phyloP scores from a whole-genome alignment of 2,797 vertebrate genomes.

The Helostoma temminkii region DNA sequence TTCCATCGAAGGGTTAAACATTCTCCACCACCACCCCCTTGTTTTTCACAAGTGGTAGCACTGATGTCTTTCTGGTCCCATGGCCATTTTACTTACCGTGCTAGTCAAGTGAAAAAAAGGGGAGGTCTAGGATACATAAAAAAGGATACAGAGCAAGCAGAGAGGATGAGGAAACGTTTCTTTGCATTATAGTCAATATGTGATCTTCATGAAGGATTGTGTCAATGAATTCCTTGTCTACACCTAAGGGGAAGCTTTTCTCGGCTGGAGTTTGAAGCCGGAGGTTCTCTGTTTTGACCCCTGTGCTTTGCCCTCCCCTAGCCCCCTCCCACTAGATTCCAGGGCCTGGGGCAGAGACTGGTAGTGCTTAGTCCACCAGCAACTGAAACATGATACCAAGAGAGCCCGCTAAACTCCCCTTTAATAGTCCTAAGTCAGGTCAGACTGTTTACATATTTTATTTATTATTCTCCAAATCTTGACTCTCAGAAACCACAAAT shows the following conservation, averaged over 20 bases:
- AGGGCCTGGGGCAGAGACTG: conserved; percentile 79
- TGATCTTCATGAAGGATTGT: conserved; percentile 63
- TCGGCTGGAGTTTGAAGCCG: conserved; percentile 77
- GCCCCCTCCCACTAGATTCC: conserved; percentile 78
- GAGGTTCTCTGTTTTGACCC: conserved; percentile 78
- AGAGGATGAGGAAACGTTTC: conserved; percentile 56
- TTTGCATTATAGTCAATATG: conserved; percentile 56
- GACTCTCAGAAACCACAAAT: conserved; percentile 39
- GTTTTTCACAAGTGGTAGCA: conserved; percentile 77
- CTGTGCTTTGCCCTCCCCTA: conserved; percentile 57
- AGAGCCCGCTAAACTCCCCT: conserved; percentile 75
- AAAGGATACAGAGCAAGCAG: conserved; percentile 40
- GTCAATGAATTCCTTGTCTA: conserved; percentile 70
- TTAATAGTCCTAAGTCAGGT: conserved; percentile 76
- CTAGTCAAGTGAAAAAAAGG: conserved; percentile 51
- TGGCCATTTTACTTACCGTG: conserved; percentile 68
- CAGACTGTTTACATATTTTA: conserved; percentile 76
- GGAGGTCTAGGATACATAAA: conserved; percentile 12
- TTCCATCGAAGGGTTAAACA: conserved; percentile 78
- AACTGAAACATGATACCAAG: conserved; percentile 80
- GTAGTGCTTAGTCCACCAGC: conserved; percentile 82
- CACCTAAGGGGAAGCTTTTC: conserved; percentile 67
- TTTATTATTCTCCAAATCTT: conserved; percentile 62
- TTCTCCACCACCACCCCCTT: conserved; percentile 70
- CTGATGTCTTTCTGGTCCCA: conserved; percentile 72